Evolutionary conservation across 1,140 invertebrate species (phyloP).

Genomic region (Phthorimaea operculella): DNA sequence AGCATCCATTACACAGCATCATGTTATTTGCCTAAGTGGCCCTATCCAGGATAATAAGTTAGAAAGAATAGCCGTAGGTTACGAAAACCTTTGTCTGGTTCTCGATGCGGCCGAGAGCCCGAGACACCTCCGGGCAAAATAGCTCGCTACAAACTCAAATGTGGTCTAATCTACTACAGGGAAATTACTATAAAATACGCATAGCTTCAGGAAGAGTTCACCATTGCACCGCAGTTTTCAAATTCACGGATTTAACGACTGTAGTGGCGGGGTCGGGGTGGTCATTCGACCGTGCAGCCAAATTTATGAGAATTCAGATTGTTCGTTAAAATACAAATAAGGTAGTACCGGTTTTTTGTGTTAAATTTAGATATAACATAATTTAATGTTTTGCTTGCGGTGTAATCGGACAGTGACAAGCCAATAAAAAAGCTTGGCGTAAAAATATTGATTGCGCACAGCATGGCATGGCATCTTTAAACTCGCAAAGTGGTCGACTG

Average conservation of each 20-base stretch:
- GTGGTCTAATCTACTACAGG: slow-evolving; percentile 2
- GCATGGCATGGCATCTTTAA: slow-evolving; percentile 7
- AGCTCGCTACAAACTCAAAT: slow-evolving; percentile 1
- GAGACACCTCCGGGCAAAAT: slow-evolving; percentile 25
- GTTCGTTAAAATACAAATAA: background rate
- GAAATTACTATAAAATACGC: slow-evolving; percentile 5
- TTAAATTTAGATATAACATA: slow-evolving; percentile 7
- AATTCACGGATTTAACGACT: slow-evolving; percentile 7
- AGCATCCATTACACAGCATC: slow-evolving; percentile 15
- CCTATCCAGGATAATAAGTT: slow-evolving; percentile 27
- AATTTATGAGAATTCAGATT: slow-evolving; percentile 14
- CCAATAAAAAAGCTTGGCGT: slow-evolving; percentile 23
- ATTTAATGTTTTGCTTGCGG: background rate
- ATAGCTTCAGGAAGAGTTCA: slow-evolving; percentile 2
- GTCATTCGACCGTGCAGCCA: slow-evolving; percentile 11
- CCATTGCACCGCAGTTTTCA: slow-evolving; percentile 7
- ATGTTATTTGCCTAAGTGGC: slow-evolving; percentile 31
- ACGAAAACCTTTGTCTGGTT: slow-evolving; percentile 20
- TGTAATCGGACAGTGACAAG: slow-evolving; percentile 3
- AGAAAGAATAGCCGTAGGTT: slow-evolving; percentile 30
- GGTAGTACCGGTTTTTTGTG: background rate
- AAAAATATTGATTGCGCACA: slow-evolving; percentile 30
- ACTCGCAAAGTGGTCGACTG: slow-evolving; percentile 20
- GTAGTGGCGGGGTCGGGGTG: slow-evolving; percentile 14
- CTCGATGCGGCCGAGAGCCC: slow-evolving; percentile 19